Base-by-base conservation (phyloP, 2,113 vertebrate genomes). In the Psammodynastes pulverulentus region DNA sequence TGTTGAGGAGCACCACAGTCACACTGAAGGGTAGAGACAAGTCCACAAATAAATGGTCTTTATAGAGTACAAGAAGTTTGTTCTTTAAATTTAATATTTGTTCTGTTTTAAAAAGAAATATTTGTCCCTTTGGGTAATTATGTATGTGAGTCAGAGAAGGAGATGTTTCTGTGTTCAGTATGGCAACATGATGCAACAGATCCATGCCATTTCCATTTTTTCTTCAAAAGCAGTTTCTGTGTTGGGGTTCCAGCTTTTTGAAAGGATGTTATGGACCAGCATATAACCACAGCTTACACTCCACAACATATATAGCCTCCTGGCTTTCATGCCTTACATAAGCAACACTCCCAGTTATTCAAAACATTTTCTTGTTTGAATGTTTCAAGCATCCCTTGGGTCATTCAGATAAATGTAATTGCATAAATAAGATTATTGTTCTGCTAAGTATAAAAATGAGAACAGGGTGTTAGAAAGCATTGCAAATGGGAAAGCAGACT, bases 371-470 rank as follows among this genome's bases (percentile, higher is more conserved):
- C 39, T 89, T 67, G 84, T 84, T 92, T 54, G 67, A 89, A 92
- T 92, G 87, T 89, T 84, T 84, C 46, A 72, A 72, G 87, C 87
- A 92, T 92, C 62, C 91, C 91, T 92, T 72, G 46, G 91, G 91
- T 92, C 91, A 84, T 92, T 92, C 91, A 92, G 91, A 92, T 92
- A 92, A 92, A 92, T 92, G 91, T 92, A 92, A 92, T 92, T 92
- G 91, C 91, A 92, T 92, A 92, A 92, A 92, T 92, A 92, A 89
- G 91, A 92, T 92, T 92, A 92, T 48, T 51, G 62, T 92, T 51
- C 67, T n/a, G 43, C 91, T 92, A 92, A 56, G 91, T 72, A 92
- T 92, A 92, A 92, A 92, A 92, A 92, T 56, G 87, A 87, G 86
- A 92, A 88, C 58, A 92, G 91, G 86, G 91, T 92, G 87, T 92